These are phyloP conservation scores for Trinectes maculatus DNA, from an alignment of 2,113 vertebrate species.

Conservation along the genomic window DNA sequence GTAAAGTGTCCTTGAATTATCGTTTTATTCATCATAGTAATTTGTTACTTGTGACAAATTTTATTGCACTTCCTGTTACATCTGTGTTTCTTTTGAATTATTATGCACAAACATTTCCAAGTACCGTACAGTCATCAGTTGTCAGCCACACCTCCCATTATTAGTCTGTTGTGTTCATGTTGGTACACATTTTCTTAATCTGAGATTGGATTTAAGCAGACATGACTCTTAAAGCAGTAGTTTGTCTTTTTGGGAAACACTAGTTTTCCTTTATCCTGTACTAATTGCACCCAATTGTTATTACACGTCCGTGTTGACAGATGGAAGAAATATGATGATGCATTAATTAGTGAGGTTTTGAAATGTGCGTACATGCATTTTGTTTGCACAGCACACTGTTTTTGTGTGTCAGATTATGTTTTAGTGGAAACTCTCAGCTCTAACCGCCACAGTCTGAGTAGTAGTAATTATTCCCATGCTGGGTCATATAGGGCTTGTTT, in stretches of 20 bases:
- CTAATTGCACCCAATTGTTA: too few relatives aligned
- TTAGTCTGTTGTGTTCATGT: not conserved
- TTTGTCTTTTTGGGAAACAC: not conserved
- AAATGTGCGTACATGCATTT: not conserved
- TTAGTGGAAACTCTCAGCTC: not conserved
- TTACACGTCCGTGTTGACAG: too few relatives aligned
- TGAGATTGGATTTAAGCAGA: not conserved
- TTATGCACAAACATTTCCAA: not conserved
- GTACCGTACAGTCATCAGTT: not conserved
- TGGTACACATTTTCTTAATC: not conserved
- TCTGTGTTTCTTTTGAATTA: too few relatives aligned
- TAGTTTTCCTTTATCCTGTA: too few relatives aligned
- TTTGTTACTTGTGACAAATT: too few relatives aligned
- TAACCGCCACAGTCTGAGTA: not conserved
- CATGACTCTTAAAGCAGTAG: not conserved
- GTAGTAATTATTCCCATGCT: not conserved
- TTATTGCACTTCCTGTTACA: too few relatives aligned
- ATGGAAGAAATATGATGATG: too few relatives aligned
- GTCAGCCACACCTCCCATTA: not conserved
- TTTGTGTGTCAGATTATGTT: constrained; percentile 9
- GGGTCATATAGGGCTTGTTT: not conserved
- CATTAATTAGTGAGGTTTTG: not conserved
- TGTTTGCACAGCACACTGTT: not conserved
- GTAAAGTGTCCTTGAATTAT: too few relatives aligned
- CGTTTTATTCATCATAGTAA: too few relatives aligned